phyloP scores from a whole-genome alignment of 2,113 vertebrate genomes.

The Cariama cristata region DNA sequence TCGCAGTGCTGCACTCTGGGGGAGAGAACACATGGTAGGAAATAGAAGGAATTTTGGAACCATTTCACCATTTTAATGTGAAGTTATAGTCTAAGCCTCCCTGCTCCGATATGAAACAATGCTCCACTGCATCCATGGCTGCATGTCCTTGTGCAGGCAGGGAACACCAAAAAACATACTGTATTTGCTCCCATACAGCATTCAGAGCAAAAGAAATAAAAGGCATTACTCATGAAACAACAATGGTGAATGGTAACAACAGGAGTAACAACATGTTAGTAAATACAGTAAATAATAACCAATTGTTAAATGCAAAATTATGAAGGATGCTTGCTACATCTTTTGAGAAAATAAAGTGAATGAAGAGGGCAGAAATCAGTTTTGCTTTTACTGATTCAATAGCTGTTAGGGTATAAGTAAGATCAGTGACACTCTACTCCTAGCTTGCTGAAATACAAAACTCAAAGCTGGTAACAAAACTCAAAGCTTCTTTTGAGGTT shows the following conservation, averaged over 20 bases:
- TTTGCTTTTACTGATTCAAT: neutral
- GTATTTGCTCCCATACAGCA: neutral
- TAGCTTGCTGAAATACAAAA: neutral
- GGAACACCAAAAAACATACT: neutral
- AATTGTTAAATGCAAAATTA: neutral
- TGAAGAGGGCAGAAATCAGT: neutral
- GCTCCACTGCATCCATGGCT: neutral
- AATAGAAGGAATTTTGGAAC: neutral
- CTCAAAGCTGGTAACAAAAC: neutral
- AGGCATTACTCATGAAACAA: neutral
- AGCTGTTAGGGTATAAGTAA: neutral
- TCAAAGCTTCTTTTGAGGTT: neutral
- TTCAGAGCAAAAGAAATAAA: neutral
- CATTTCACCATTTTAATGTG: neutral
- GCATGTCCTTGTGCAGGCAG: neutral
- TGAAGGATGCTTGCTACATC: neutral
- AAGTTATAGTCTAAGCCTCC: neutral
- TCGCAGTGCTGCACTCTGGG: neutral
- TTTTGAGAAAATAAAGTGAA: neutral
- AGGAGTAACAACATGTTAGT: neutral
- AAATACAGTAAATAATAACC: neutral
- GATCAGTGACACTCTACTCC: neutral
- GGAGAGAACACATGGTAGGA: neutral
- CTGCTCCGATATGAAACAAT: accelerated
- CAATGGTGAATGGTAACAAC: neutral